Evolutionary conservation across 2,113 vertebrate species (phyloP), one percentile per base, ranked within the genome.

Genomic region (Carassius carassius): DNA sequence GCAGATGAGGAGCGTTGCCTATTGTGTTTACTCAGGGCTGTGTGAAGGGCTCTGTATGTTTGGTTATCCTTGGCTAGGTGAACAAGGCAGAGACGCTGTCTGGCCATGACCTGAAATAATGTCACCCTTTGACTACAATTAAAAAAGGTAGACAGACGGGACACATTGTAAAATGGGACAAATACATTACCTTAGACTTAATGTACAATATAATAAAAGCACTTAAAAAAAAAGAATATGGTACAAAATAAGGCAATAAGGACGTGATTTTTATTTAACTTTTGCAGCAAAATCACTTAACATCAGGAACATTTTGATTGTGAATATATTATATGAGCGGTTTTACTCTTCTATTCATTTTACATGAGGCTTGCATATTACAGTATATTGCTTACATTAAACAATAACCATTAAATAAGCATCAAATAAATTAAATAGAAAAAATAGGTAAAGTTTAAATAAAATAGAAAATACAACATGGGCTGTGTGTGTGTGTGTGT

Each of bases 11-110:
- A 87, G 75, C 60, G 78, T 77, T 73, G 79, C 44, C 35, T 19
- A 54, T 47, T 85, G 88, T 86, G 84, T 88, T 89, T 91, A 54
- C 85, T 80, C 60, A 56, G 41, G 81, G 67, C 76, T 47, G 49
- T 78, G 83, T 62, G 17, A 78, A 83, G 86, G 56, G 56, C 76
- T 76, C 58, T 58, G 81, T 84, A 44, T 75, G 84, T 82, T 86
- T 83, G 65, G 73, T 81, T 83, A 78, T 69, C 44, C 54, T 81
- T 69, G 77, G 51, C 62, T 72, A 37, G 67, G 54, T 78, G 37
- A 79, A 72, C 65, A 47, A 49, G 25, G 62, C 60, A 63, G 74
- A 56, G 47, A 77, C 4, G 49, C 49, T 77, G 41, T 77, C 25
- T 54, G 74, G 49, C 56, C 78, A 81, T 81, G 78, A 51, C 62